phyloP scores from a whole-genome alignment of 1,140 invertebrate species.

The Drosophila nasuta region DNA sequence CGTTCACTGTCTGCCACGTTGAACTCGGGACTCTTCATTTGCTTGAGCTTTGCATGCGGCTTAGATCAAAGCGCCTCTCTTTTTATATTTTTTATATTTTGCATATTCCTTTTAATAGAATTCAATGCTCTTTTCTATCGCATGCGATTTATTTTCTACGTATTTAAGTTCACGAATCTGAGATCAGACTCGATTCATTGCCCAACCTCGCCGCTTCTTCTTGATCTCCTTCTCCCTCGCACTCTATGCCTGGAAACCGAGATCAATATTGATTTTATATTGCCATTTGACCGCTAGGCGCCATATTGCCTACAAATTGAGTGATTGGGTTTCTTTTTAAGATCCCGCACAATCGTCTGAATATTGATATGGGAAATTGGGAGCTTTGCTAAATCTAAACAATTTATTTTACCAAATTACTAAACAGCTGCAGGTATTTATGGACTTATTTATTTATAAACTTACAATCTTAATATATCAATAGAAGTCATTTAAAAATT shows the following conservation, averaged over 20 bases:
- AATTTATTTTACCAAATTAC: slow-evolving; percentile 32
- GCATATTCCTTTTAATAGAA: slow-evolving; percentile 82
- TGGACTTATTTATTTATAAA: not conserved
- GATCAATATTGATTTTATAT: slow-evolving; percentile 81
- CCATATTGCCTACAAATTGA: slow-evolving; percentile 77
- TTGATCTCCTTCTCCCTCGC: slow-evolving; percentile 15
- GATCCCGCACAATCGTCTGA: slow-evolving; percentile 8
- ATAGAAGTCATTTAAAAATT: no score
- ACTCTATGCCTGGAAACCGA: slow-evolving; percentile 12
- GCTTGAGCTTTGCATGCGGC: slow-evolving; percentile 43
- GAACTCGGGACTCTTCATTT: slow-evolving; percentile 13
- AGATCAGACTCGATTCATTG: not conserved
- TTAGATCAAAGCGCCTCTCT: slow-evolving; percentile 68
- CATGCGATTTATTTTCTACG: slow-evolving; percentile 81
- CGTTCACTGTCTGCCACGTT: slow-evolving; percentile 49
- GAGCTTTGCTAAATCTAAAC: not conserved
- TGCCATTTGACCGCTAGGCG: slow-evolving; percentile 83
- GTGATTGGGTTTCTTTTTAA: slow-evolving; percentile 52
- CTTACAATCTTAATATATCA: no score
- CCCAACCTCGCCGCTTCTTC: not conserved
- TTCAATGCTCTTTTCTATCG: slow-evolving; percentile 84
- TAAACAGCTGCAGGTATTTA: no score
- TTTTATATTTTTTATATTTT: slow-evolving; percentile 57
- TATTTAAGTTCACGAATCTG: slow-evolving; percentile 73
- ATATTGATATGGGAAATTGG: slow-evolving; percentile 68